A percentile compares a stretch with the other conserved stretches of the same genome.
Evolutionary conservation across 2,113 vertebrate genomes (phyloP).

Genomic region (Megaptera novaeangliae): DNA sequence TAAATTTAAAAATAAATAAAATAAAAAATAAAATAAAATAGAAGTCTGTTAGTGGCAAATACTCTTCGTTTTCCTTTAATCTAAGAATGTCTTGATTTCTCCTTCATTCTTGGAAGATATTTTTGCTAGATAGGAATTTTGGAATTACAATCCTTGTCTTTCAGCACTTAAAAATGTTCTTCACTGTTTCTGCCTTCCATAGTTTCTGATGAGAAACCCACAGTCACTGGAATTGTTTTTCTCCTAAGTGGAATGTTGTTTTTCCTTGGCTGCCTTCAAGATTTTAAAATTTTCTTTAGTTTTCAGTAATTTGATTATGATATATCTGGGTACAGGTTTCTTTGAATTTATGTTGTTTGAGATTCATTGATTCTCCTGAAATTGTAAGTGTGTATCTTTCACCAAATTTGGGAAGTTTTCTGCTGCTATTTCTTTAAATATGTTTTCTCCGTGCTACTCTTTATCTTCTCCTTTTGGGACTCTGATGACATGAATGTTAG

Average conservation of each 20-base stretch:
- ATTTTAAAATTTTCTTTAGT: not conserved
- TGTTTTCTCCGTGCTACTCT: not conserved
- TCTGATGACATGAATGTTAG: not conserved
- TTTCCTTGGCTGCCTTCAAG: not conserved
- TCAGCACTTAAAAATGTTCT: not conserved
- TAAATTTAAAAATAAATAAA: too few species aligned
- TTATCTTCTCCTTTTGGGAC: not conserved
- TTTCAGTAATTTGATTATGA: not conserved
- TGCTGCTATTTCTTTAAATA: not conserved
- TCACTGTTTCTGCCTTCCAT: not conserved
- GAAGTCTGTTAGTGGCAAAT: not conserved
- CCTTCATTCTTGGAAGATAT: not conserved
- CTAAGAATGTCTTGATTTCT: not conserved
- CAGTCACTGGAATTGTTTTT: not conserved
- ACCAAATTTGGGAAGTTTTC: not conserved
- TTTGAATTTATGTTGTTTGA: not conserved
- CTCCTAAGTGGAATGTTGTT: not conserved
- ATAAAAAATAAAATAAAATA: too few species aligned
- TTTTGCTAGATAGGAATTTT: not conserved
- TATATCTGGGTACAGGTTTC: not conserved
- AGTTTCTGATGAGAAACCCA: not conserved
- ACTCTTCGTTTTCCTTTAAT: not conserved
- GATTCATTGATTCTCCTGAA: not conserved
- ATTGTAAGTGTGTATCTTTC: not conserved
- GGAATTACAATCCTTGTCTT: not conserved